These are phyloP conservation scores for Drosophila pseudotalamancana DNA, from an alignment of 2,888 invertebrate species.

Conservation along the genomic window DNA sequence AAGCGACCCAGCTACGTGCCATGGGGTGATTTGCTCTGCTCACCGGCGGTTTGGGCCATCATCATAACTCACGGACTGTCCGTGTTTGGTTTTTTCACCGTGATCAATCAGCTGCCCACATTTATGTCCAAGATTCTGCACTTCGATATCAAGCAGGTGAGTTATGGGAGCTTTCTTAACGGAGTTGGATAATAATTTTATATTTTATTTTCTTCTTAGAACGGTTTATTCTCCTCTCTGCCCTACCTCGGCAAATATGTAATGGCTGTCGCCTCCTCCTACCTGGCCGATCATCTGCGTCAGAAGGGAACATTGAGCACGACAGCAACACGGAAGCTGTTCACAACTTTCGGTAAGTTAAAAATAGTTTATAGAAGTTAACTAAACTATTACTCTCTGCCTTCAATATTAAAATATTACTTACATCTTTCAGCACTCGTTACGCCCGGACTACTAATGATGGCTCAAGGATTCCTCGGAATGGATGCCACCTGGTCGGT, in stretches of 20 bases:
- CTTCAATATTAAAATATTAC: no score
- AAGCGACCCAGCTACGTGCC: constrained; percentile 89
- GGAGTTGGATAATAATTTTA: background rate
- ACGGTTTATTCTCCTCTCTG: constrained; percentile 92
- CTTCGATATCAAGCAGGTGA: constrained; percentile 90
- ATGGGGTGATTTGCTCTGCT: constrained; percentile 89
- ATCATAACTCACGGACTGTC: constrained; percentile 92
- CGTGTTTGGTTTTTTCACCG: constrained; percentile 94
- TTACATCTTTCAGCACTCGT: constrained; percentile 85
- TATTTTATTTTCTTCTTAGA: constrained; percentile 85
- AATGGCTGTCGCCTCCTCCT: constrained; percentile 90
- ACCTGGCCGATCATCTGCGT: constrained; percentile 89
- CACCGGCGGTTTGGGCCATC: constrained; percentile 93
- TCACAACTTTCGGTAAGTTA: constrained; percentile 87
- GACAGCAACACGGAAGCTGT: constrained; percentile 89
- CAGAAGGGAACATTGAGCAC: constrained; percentile 89
- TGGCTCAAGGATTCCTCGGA: constrained; percentile 90
- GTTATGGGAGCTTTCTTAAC: background rate
- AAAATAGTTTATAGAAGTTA: background rate
- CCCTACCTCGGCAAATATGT: constrained; percentile 94
- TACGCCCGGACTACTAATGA: constrained; percentile 89
- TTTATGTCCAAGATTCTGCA: constrained; percentile 92
- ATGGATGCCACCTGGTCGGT: constrained; percentile 90
- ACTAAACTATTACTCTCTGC: background rate
- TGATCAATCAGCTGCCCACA: constrained; percentile 93